Evolutionary conservation across 2,888 invertebrate genomes (phyloP).

Genomic region (Sclerodermus sp.): DNA sequence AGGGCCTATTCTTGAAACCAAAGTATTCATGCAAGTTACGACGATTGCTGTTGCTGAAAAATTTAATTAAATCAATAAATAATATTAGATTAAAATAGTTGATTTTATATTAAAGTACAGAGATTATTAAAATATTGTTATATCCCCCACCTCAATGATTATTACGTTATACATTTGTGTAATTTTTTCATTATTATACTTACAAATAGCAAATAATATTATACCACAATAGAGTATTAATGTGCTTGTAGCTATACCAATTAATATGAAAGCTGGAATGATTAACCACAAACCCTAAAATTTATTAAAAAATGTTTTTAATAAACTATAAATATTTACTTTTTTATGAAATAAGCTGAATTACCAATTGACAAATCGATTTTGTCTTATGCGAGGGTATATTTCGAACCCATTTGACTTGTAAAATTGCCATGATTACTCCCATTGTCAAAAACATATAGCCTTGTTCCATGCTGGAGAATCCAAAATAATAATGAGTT

Average conservation of each 20-base stretch:
- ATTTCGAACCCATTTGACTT: conserved; percentile 85
- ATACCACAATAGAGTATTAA: conserved; percentile 78
- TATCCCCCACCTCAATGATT: too few relatives aligned
- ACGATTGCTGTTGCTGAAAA: conserved; percentile 83
- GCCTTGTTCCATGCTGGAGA: conserved; percentile 94
- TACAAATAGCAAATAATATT: conserved; percentile 86
- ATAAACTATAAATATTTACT: not conserved
- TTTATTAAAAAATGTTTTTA: conserved; percentile 6
- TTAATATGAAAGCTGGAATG: conserved; percentile 82
- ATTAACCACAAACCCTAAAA: conserved; percentile 76
- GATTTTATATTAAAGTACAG: not conserved
- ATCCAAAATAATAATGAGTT: conserved; percentile 88
- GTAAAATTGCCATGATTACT: conserved; percentile 85
- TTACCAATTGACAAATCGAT: conserved; percentile 67
- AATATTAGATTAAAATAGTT: not conserved
- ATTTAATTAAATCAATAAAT: conserved; percentile 11
- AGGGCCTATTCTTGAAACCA: conserved; percentile 83
- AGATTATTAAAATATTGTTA: not conserved
- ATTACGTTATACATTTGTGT: too few relatives aligned
- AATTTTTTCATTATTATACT: conserved; percentile 55
- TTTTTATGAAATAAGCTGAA: not conserved
- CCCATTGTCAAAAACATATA: conserved; percentile 97
- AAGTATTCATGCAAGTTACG: conserved; percentile 91
- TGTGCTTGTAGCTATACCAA: conserved; percentile 70
- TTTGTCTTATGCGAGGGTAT: conserved; percentile 74